These are phyloP conservation scores for Lucilia sericata DNA, from an alignment of 1,140 invertebrate species.

Conservation along the genomic window DNA sequence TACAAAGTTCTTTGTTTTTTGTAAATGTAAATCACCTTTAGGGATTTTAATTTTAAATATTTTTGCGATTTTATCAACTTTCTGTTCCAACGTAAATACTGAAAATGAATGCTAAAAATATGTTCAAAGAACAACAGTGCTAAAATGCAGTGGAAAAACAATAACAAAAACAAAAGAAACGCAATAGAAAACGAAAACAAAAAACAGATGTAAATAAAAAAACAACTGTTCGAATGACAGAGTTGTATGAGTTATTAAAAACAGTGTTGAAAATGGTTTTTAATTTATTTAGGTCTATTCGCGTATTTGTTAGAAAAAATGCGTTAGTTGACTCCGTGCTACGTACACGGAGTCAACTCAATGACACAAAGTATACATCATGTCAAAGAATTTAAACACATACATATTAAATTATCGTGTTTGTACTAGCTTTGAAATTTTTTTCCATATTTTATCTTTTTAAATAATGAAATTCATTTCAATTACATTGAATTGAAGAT, in stretches of 20 bases:
- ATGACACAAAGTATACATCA: too few relatives aligned
- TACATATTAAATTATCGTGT: too few relatives aligned
- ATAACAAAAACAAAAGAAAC: not conserved
- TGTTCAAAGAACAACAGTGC: not conserved
- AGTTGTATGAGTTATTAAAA: not conserved
- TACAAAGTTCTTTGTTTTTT: not conserved
- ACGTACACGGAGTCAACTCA: too few relatives aligned
- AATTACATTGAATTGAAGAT: too few relatives aligned
- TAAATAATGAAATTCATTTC: too few relatives aligned
- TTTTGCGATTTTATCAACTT: constrained; percentile 10
- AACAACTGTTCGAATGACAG: not conserved
- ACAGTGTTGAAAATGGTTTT: not conserved
- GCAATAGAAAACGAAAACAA: not conserved
- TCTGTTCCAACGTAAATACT: not conserved
- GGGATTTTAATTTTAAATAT: not conserved
- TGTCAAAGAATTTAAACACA: too few relatives aligned
- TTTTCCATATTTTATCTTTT: too few relatives aligned
- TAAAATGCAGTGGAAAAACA: not conserved
- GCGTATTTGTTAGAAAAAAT: not conserved
- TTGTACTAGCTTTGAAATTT: too few relatives aligned
- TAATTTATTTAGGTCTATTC: not conserved
- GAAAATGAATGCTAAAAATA: constrained; percentile 10
- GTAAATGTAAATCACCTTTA: not conserved
- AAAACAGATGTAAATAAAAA: not conserved
- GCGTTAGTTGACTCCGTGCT: too few relatives aligned